Conservation (phyloP, 53 echinoderm and acorn worm species). For the Henricia sp. region DNA sequence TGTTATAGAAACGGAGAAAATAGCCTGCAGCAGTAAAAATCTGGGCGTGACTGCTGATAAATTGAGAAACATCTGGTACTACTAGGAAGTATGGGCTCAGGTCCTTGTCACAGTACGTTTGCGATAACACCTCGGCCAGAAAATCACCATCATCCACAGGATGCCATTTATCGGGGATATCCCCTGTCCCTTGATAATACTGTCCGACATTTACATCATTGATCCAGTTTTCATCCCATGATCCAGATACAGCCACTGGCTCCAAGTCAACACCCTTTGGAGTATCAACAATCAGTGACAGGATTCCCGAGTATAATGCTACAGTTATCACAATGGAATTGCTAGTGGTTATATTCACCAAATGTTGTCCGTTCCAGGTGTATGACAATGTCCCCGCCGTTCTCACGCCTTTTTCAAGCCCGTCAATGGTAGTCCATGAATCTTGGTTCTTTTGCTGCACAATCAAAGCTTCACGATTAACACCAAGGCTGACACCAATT, state of each 20-base stretch:
- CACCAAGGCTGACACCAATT: slow-evolving; percentile 19
- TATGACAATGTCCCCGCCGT: slow-evolving; percentile 31
- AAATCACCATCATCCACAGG: slow-evolving; percentile 68
- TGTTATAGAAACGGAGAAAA: slow-evolving; percentile 63
- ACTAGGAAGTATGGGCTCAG: slow-evolving; percentile 42
- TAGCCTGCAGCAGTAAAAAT: slow-evolving; percentile 63
- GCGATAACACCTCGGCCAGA: slow-evolving; percentile 50
- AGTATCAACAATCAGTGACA: slow-evolving; percentile 63
- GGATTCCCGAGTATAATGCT: slow-evolving; percentile 50
- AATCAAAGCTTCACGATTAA: slow-evolving; percentile 2
- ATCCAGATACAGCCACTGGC: slow-evolving; percentile 55
- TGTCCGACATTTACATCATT: slow-evolving; percentile 74
- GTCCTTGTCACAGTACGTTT: slow-evolving; percentile 64
- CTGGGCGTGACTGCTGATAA: slow-evolving; percentile 60
- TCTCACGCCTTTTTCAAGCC: slow-evolving; percentile 29
- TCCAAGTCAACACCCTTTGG: slow-evolving; percentile 21
- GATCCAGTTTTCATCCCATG: slow-evolving; percentile 75
- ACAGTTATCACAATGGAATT: slow-evolving; percentile 60
- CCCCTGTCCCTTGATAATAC: slow-evolving; percentile 4
- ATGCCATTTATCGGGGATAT: slow-evolving; percentile 17
- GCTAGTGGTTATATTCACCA: slow-evolving; percentile 62
- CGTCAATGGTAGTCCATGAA: slow-evolving; percentile 38
- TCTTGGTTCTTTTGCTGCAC: slow-evolving; percentile 47
- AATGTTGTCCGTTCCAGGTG: slow-evolving; percentile 40
- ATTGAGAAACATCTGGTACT: slow-evolving; percentile 29